Evolutionary conservation across 2,797 vertebrate genomes (phyloP).

Genomic region (Cercopithecus hamlyni): DNA sequence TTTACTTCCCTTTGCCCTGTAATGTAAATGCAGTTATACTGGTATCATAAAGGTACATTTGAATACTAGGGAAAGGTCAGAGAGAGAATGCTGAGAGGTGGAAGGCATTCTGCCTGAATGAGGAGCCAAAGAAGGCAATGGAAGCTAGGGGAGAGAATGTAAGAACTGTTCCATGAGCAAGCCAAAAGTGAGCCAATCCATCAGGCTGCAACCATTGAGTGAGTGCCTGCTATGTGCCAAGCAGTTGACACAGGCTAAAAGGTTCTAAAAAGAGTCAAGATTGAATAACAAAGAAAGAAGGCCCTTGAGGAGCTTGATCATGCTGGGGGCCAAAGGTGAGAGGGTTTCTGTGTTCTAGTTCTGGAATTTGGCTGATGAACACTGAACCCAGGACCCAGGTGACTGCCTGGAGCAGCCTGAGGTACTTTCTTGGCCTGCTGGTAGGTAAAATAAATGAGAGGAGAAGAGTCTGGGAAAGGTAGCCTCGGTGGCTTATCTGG

Average conservation of each 20-base stretch:
- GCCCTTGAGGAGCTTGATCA: background rate
- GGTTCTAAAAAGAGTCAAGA: background rate
- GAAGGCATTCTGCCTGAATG: background rate
- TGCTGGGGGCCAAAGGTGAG: background rate
- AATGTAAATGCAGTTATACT: background rate
- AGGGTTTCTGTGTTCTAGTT: background rate
- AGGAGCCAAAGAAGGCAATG: background rate
- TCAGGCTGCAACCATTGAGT: background rate
- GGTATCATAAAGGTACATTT: conserved; percentile 45
- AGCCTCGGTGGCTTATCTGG: background rate
- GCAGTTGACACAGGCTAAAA: background rate
- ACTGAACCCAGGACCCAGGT: background rate
- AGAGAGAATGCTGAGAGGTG: background rate
- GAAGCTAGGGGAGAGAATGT: background rate
- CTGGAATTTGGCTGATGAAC: background rate
- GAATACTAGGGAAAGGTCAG: background rate
- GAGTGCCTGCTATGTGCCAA: background rate
- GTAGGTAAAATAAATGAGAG: background rate
- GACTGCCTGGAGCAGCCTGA: background rate
- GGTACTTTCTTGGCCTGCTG: background rate
- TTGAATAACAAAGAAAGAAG: background rate
- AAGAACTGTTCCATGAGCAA: background rate
- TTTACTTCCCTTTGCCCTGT: conserved; percentile 59
- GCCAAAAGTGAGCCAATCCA: background rate
- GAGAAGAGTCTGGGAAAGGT: background rate